Conservation (phyloP, 1,140 invertebrate species). For the Drosophila ironensis region DNA sequence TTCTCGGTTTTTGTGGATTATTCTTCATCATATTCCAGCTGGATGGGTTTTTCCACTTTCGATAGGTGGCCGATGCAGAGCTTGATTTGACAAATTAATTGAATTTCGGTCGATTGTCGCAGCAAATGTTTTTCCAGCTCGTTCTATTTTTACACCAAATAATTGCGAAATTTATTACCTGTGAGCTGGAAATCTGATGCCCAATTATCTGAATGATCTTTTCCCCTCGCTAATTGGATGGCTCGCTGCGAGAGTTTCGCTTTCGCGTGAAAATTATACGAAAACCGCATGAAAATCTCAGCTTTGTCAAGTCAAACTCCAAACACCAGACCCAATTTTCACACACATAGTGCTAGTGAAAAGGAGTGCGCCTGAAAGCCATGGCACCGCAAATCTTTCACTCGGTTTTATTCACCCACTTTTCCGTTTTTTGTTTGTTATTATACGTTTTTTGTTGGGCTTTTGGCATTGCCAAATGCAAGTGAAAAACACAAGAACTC, state of each 20-base stretch:
- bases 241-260: conserved; percentile 2
- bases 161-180: not conserved
- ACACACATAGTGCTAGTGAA: conserved; percentile 26
- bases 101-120: no score
- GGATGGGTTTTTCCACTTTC: no score
- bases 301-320: conserved; percentile 67
- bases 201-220: conserved; percentile 22
- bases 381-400: conserved; percentile 73
- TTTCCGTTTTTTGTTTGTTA: conserved; percentile 1
- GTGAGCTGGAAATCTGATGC: conserved; percentile 1
- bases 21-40: not conserved
- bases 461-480: conserved; percentile 30
- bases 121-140: no score
- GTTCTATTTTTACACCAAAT: no score
- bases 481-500: not conserved
- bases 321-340: conserved; percentile 60
- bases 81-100: no score
- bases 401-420: conserved; percentile 33
- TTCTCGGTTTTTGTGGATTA: conserved; percentile 27
- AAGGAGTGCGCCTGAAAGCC: conserved; percentile 11
- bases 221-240: conserved; percentile 35
- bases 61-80: no score
- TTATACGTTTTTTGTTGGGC: not conserved
- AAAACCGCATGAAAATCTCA: conserved; percentile 66
- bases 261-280: conserved; percentile 44